phyloP scores from a whole-genome alignment of 2,797 vertebrate genomes.

The Manis pentadactyla region DNA sequence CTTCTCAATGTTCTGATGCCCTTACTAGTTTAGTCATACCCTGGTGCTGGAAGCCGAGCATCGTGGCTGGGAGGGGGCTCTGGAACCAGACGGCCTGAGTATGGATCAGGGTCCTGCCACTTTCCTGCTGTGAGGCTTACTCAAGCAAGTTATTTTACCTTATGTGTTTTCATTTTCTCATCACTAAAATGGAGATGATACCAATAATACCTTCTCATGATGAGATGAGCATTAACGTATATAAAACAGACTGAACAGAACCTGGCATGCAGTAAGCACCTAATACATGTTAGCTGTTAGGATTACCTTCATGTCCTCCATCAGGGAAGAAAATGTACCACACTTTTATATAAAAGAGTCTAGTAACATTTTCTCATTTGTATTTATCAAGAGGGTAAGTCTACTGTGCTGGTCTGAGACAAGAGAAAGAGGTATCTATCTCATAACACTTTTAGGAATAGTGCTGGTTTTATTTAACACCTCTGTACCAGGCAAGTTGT shows the following conservation, averaged over 20 bases:
- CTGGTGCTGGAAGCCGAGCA: background rate
- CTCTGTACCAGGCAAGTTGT: background rate
- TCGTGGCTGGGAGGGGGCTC: background rate
- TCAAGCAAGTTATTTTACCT: background rate
- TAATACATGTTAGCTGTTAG: background rate
- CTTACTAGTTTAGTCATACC: background rate
- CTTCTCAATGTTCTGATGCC: background rate
- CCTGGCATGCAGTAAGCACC: background rate
- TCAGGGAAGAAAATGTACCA: background rate
- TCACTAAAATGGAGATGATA: background rate
- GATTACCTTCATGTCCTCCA: background rate
- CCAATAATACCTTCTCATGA: background rate
- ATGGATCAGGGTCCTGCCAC: background rate
- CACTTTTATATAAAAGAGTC: background rate
- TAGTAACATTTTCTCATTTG: background rate
- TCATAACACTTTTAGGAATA: conserved; percentile 4
- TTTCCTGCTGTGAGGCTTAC: background rate
- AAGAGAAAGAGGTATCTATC: background rate
- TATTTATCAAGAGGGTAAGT: background rate
- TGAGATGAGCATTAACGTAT: background rate
- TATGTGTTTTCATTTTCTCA: conserved; percentile 14
- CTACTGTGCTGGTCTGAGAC: background rate
- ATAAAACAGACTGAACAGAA: background rate
- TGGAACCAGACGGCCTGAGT: background rate
- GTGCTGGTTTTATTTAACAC: background rate